These are phyloP conservation scores for Sprattus sprattus DNA, from an alignment of 2,113 vertebrate genomes.

Conservation along the genomic window DNA sequence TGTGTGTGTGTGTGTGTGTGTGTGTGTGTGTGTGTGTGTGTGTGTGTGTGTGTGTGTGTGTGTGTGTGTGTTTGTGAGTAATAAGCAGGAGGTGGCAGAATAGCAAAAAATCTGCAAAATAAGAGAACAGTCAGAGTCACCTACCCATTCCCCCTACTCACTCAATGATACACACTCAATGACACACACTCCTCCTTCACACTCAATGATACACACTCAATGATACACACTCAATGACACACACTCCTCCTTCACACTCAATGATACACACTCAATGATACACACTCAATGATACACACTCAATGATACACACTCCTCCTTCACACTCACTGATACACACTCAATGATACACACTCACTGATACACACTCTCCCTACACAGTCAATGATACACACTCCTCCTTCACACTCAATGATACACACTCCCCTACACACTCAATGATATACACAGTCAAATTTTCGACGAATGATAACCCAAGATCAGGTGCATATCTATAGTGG, in stretches of 20 bases:
- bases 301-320: neutral
- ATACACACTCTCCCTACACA: neutral
- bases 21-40: constrained; percentile 1
- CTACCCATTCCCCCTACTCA: neutral
- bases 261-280: neutral
- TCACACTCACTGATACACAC: neutral
- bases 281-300: neutral
- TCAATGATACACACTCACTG: too few species aligned
- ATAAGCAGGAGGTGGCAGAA: constrained; percentile 1
- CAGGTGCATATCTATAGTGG: neutral
- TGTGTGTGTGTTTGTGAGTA: constrained; percentile 6
- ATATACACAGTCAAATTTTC: neutral
- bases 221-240: neutral
- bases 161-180: neutral
- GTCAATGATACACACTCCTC: neutral
- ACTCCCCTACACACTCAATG: neutral
- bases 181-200: neutral
- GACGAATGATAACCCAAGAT: neutral
- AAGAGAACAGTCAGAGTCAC: neutral
- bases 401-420: neutral
- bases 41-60: neutral
- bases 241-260: neutral
- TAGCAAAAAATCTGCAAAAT: neutral
- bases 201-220: neutral
- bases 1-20: neutral